Base-by-base conservation (phyloP, 2,113 vertebrate species). In the Corythoichthys haematopterus region DNA sequence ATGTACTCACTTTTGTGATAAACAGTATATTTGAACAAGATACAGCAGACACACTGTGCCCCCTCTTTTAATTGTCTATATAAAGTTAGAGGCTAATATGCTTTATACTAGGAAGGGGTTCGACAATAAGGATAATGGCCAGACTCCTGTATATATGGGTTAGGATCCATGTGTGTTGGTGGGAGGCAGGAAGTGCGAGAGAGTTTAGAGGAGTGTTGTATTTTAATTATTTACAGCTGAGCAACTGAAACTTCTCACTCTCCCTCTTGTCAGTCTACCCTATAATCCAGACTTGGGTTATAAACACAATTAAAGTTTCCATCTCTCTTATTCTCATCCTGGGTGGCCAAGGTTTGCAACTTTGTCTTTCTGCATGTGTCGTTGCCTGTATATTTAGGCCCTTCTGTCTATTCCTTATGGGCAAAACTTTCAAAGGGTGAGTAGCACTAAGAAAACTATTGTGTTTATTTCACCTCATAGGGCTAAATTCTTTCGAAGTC, bases 191-290 rank as follows among this genome's bases (percentile, higher is more conserved):
- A 60, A 35, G 47, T 64, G 70, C 62, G 65, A 35, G 57, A 70
- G 47, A 66, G 59, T 76, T 69, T 9, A 56, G 65, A 68, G 74
- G 76, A 74, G 67, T 48, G 56, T 77, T 83, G 66, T 65, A 70
- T 84, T 89, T 91, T 90, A 92, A 92, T 92, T 90, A 89, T 85
- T 90, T 82, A 88, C 91, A 91, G 90, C 88, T 91, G 90, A 89
- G 80, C 79, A 75, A 77, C 80, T 70, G 76, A 72, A 85, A 79
- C 78, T 72, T 66, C 50, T 55, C 69, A 63, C 73, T 61, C 73
- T 58, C 70, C 55, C 64, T 50, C 70, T 43, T 64, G 66, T 58
- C 69, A 68, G 60, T 75, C 83, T 74, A 78, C 80, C 83, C 88
- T 91, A 71, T 93, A 92, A 92, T 92, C 91, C 84, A 82, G 82